Evolutionary conservation across 2,888 invertebrate species (phyloP).

Genomic region (Scaptodrosophila latifasciaeformis): DNA sequence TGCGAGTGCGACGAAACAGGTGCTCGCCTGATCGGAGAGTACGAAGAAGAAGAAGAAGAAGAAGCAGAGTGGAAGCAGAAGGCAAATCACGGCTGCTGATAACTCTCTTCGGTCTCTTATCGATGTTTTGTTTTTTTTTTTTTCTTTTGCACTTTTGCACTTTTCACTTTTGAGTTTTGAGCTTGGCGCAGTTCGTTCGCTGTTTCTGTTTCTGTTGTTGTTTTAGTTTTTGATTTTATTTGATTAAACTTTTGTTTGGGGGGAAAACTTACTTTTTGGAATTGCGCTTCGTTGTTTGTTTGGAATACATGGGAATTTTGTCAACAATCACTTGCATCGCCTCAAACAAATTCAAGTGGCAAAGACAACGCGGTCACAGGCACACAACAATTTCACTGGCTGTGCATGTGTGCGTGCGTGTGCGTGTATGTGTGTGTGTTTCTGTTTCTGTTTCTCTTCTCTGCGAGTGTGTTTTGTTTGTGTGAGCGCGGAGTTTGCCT

Average conservation of each 20-base stretch:
- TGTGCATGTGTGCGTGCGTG: slow-evolving; percentile 27
- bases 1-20: slow-evolving; percentile 30
- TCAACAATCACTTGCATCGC: slow-evolving; percentile 75
- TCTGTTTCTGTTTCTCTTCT: slow-evolving; percentile 9
- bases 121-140: slow-evolving; percentile 5
- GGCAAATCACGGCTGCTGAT: slow-evolving; percentile 31
- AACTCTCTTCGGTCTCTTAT: slow-evolving; percentile 13
- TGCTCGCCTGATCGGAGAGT: slow-evolving; percentile 15
- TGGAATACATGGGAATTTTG: slow-evolving; percentile 76
- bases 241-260: slow-evolving; percentile 12
- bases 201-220: slow-evolving; percentile 12
- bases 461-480: slow-evolving; percentile 15
- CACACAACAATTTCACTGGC: slow-evolving; percentile 40
- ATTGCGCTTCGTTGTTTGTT: slow-evolving; percentile 75
- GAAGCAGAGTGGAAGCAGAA: slow-evolving; percentile 23
- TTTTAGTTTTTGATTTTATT: slow-evolving; percentile 12
- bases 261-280: slow-evolving; percentile 73
- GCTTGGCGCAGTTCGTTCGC: too few species aligned
- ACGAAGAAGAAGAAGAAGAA: slow-evolving; percentile 22
- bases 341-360: slow-evolving; percentile 62
- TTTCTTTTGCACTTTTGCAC: slow-evolving; percentile 14
- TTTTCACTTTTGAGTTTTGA: too few species aligned
- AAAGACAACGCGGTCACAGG: slow-evolving; percentile 25
- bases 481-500: background rate
- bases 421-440: slow-evolving; percentile 11